phyloP scores from a whole-genome alignment of 2,888 invertebrate genomes.

The Agrenia bidenticulata region DNA sequence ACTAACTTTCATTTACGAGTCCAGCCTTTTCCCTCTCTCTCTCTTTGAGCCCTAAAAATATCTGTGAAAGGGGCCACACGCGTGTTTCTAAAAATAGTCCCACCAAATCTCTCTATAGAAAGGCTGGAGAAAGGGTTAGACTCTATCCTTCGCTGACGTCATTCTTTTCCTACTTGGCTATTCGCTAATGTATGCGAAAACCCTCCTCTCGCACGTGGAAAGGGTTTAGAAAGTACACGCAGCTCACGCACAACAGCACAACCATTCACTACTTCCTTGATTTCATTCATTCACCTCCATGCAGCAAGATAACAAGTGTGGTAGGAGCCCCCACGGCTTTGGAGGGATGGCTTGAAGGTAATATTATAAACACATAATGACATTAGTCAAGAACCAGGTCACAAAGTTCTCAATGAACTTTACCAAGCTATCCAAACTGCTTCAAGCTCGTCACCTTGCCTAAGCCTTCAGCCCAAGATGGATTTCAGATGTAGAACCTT shows the following conservation, averaged over 20 bases:
- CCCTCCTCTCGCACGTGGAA: conserved; percentile 38
- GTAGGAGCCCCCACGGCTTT: not conserved
- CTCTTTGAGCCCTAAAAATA: conserved; percentile 8
- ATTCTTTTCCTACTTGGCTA: not conserved
- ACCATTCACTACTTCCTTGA: conserved; percentile 10
- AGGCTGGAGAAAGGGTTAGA: not conserved
- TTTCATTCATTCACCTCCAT: conserved; percentile 16
- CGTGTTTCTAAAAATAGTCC: conserved; percentile 28
- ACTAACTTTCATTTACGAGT: too few species aligned
- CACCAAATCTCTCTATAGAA: conserved; percentile 17
- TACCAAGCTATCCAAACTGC: too few species aligned
- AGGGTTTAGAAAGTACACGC: conserved; percentile 12
- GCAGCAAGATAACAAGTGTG: conserved; percentile 6
- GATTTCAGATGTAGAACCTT: too few species aligned
- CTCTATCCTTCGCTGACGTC: conserved; percentile 6
- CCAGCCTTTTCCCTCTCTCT: too few species aligned
- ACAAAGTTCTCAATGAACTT: too few species aligned
- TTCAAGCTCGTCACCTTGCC: too few species aligned
- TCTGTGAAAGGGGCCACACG: conserved; percentile 25
- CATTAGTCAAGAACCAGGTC: too few species aligned
- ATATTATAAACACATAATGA: too few species aligned
- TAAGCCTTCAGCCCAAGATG: too few species aligned
- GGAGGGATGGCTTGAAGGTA: too few species aligned
- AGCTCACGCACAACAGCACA: conserved; percentile 3
- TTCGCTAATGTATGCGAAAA: not conserved